phyloP scores from a whole-genome alignment of 1,140 invertebrate species.

The Atta texana region DNA sequence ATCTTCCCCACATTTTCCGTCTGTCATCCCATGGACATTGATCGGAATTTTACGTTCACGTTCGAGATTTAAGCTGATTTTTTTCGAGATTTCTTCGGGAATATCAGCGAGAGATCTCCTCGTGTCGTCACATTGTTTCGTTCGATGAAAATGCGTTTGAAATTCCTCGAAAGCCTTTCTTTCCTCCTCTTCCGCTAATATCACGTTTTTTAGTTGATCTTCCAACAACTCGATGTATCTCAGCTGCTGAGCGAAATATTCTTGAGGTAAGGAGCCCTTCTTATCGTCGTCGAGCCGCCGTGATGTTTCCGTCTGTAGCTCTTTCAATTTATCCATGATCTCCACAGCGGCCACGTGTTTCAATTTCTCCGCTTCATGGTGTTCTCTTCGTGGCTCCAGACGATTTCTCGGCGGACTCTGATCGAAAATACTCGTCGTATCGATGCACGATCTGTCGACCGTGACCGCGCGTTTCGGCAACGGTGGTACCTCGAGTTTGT shows the following conservation, averaged over 20 bases:
- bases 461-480: conserved; percentile 77
- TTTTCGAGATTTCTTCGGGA: background rate
- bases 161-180: conserved; percentile 69
- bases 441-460: conserved; percentile 84
- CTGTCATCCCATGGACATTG: background rate
- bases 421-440: conserved; percentile 84
- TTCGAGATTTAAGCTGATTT: background rate
- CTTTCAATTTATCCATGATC: conserved; percentile 80
- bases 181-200: conserved; percentile 79
- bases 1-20: background rate
- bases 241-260: conserved; percentile 90
- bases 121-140: conserved; percentile 17
- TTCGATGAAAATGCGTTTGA: conserved; percentile 47
- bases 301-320: conserved; percentile 76
- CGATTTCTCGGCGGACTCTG: conserved; percentile 71
- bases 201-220: conserved; percentile 79
- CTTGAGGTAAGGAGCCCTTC: conserved; percentile 88
- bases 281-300: conserved; percentile 72
- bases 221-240: conserved; percentile 88
- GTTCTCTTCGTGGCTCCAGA: conserved; percentile 66
- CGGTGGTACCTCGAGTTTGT: conserved; percentile 78
- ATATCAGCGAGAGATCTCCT: background rate
- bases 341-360: conserved; percentile 75
- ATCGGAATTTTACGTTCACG: background rate
- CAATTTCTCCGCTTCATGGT: conserved; percentile 58